A percentile compares a stretch with the other conserved stretches of the same genome.
Conservation (phyloP, 2,113 vertebrate species). For the Perca fluviatilis region DNA sequence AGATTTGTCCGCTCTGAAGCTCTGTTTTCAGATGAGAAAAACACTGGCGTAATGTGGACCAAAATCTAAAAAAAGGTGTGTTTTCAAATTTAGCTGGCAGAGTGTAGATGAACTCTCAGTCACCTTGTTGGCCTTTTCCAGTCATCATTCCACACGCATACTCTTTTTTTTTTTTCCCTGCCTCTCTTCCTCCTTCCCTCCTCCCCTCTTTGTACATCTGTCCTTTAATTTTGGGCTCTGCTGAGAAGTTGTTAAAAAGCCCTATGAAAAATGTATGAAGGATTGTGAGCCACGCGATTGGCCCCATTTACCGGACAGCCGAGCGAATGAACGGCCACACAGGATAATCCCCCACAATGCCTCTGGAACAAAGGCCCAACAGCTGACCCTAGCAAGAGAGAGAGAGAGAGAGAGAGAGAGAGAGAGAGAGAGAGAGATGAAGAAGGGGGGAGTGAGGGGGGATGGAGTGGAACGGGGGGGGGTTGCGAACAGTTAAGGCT, state of each 20-base stretch:
- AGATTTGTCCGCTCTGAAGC: neutral
- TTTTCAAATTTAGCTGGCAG: conserved; percentile 16
- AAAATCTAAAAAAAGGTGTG: neutral
- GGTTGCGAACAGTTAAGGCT: conserved; percentile 67
- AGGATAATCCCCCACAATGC: conserved; percentile 84
- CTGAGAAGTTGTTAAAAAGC: conserved; percentile 80
- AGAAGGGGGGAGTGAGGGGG: neutral
- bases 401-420: conserved; percentile 31
- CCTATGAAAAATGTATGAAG: conserved; percentile 84
- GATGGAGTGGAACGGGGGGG: conserved; percentile 32
- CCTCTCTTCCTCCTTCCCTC: conserved; percentile 22
- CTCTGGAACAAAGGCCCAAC: conserved; percentile 82
- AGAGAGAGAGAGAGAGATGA: neutral
- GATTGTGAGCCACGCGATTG: conserved; percentile 81
- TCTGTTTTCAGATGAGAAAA: neutral
- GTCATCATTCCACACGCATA: conserved; percentile 15
- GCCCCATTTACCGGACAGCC: conserved; percentile 80
- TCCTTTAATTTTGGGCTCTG: conserved; percentile 79
- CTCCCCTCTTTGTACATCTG: conserved; percentile 69
- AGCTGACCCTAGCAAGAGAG: conserved; percentile 80
- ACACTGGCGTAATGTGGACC: accelerated
- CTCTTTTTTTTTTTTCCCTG: conserved; percentile 9
- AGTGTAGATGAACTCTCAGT: conserved; percentile 18
- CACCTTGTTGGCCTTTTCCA: conserved; percentile 61
- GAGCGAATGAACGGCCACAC: conserved; percentile 77